Base-by-base conservation (phyloP, 1,140 invertebrate species). In the Reticulitermes speratus region DNA sequence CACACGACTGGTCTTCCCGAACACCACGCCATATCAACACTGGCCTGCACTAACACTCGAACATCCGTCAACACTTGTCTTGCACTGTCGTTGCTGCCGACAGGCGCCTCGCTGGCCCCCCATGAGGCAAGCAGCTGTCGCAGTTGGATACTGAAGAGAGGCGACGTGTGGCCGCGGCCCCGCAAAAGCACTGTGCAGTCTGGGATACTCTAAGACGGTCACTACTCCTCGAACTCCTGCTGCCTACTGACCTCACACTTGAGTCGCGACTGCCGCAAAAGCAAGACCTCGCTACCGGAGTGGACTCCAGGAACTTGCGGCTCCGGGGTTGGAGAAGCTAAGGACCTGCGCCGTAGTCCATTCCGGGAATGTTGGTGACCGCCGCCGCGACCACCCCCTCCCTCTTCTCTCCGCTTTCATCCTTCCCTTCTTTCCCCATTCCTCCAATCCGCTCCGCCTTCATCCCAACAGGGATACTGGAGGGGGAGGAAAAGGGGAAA, bases 361-460 rank as follows among this genome's bases (percentile, higher is more conserved):
- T 52, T 84, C 83, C 45, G 83, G 83, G 83, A 84, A 84, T 84
- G 83, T 84, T n/a, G 83, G 44, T 52, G 83, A n/a, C 83, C 65
- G 65, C 65, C 32, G n/a, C 55, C 69, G 44, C 75, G 44, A 44
- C 23, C 75, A 82, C 82, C 86, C 59, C 83, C 83, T 48, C 55
- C 86, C 83, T 38, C 65, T 59, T 32, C 83, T 32, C 86, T 44
- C 85, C 38, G 48, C 65, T 65, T 85, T 82, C 82, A 69, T 87
- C 52, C 81, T 82, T 86, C 84, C 87, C 84, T 85, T 84, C 83
- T 55, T 59, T 82, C 84, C 45, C 75, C 83, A 45, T 84, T 85
- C 86, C 86, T 87, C 86, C 86, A 87, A 87, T 87, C 86, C 86
- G 83, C 86, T 85, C 83, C 59, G 86, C 86, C 86, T 87, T 87